Base-by-base conservation (phyloP, 2,113 vertebrate genomes). In the Panthera tigris region DNA sequence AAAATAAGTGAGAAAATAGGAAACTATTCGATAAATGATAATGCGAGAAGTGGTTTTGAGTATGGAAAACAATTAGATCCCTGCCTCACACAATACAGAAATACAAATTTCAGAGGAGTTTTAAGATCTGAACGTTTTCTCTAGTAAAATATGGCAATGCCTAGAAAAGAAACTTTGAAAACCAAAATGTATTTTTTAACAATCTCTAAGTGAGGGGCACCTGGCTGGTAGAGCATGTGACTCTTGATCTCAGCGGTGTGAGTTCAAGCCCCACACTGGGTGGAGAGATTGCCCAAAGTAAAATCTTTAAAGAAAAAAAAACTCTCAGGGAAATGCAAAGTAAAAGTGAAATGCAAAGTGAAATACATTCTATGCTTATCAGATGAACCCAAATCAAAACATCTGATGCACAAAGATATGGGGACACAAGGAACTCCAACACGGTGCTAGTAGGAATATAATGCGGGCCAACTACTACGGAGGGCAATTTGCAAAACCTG, bases 1-100 rank as follows among this genome's bases (percentile, higher is more conserved):
- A 85, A 87, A 89, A 93, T 79, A 76, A 90, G 90, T 63, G 36
- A 69, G 79, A 69, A 91, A 73, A 83, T 36, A 81, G n/a, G 79
- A 69, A 96, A 94, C 15, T 66, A 83, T 63, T 85, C 36, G 68
- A 25, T 85, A 50, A 50, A 36, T 27, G 27, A 50, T 45, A 71
- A 52, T 33, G 16, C 50, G 21, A 83, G 84, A 45, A 74, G 68
- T 39, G 82, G 65, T 63, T 95, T 92, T 66, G 65, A 76, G 52
- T 39, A 63, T 25, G 9, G 79, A 71, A 95, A 86, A 87, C 66
- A 87, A 27, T 85, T 83, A 69, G 52, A 86, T 81, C 11, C n/a
- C 63, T 84, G 57, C 36, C 80, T 97, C 91, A 76, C 63, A 91
- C 11, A 18, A 41, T 36, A 76, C 12, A 61, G 69, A 89, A 88